Evolutionary conservation across 2,888 invertebrate genomes (phyloP).

Genomic region (Eupsilia transversa): DNA sequence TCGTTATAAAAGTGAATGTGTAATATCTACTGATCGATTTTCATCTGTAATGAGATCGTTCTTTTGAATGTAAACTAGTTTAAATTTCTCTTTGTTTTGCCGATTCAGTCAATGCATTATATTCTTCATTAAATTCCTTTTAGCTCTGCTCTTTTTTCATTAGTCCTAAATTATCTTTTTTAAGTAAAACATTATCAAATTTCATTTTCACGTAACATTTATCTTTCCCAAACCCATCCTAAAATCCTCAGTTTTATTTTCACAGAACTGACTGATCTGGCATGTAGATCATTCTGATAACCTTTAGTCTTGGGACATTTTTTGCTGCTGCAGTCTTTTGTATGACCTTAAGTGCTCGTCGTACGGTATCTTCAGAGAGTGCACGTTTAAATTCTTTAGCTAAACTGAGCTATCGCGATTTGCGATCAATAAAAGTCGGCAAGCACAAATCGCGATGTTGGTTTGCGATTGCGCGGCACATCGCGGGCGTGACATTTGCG

Average conservation of each 20-base stretch:
- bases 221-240: constrained; percentile 51
- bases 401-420: constrained; percentile 56
- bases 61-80: not conserved
- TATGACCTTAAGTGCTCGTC: constrained; percentile 31
- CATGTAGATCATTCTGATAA: constrained; percentile 50
- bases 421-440: constrained; percentile 53
- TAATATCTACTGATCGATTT: constrained; percentile 4
- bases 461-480: constrained; percentile 61
- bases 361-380: constrained; percentile 38
- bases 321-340: constrained; percentile 34
- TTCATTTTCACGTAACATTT: constrained; percentile 20
- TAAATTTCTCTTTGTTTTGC: not conserved
- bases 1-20: constrained; percentile 23
- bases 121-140: not conserved
- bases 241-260: constrained; percentile 35
- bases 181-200: not conserved
- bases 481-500: constrained; percentile 70
- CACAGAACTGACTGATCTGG: constrained; percentile 45
- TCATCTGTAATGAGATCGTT: not conserved
- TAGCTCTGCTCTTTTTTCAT: not conserved
- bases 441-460: constrained; percentile 56
- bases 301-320: constrained; percentile 36
- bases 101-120: not conserved
- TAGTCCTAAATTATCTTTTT: not conserved
- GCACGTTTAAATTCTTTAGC: constrained; percentile 37